A percentile compares a stretch with the other conserved stretches of the same genome.
phyloP scores from a whole-genome alignment of 2,113 vertebrate species.

The Hiodon tergisus region DNA sequence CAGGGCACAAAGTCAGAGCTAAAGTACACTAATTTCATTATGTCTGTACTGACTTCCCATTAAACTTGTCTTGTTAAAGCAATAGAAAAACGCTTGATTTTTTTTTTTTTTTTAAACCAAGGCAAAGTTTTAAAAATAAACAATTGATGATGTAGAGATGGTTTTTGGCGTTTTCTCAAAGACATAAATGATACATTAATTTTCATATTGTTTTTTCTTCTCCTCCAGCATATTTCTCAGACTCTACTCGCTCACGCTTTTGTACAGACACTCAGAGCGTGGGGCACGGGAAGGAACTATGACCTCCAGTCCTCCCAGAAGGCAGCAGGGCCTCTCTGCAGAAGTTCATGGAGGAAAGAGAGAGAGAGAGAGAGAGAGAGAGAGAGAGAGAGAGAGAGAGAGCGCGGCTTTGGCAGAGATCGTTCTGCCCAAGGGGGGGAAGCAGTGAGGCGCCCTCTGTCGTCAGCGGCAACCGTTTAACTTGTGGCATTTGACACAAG shows the following conservation, averaged over 20 bases:
- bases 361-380: conserved; percentile 30
- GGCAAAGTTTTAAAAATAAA: conserved; percentile 34
- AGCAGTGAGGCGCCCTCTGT: conserved; percentile 42
- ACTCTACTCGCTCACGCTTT: background rate
- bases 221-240: background rate
- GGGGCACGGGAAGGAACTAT: background rate
- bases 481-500: conserved; percentile 73
- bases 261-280: background rate
- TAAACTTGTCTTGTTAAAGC: conserved; percentile 22
- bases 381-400: conserved; percentile 31
- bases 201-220: background rate
- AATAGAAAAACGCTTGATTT: conserved; percentile 29
- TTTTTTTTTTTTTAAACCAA: background rate
- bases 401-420: background rate
- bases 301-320: background rate
- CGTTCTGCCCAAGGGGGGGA: conserved; percentile 26
- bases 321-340: conserved; percentile 28
- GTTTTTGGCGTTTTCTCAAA: conserved; percentile 22
- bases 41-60: conserved; percentile 10
- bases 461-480: conserved; percentile 61
- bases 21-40: conserved; percentile 15
- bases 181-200: conserved; percentile 17
- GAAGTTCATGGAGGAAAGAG: conserved; percentile 49
- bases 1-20: background rate
- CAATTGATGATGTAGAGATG: conserved; percentile 1